A percentile compares a stretch with the other conserved stretches of the same genome.
phyloP scores from a whole-genome alignment of 2,888 invertebrate genomes.

The Diarsia dahlii region DNA sequence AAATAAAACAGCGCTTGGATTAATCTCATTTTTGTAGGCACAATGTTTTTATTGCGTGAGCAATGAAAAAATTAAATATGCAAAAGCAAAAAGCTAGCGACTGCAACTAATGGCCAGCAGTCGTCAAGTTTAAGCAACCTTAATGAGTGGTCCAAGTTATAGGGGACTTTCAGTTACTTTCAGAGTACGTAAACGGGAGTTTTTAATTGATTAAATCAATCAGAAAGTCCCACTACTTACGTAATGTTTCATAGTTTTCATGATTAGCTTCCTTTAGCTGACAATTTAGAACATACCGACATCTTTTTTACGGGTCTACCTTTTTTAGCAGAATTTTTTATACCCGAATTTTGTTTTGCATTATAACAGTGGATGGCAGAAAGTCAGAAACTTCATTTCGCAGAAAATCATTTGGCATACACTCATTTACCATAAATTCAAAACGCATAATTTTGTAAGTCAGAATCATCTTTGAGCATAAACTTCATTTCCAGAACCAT shows the following conservation, averaged over 20 bases:
- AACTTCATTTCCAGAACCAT: too few relatives aligned
- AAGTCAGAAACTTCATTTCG: too few relatives aligned
- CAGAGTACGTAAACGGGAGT: neutral
- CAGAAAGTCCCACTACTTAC: neutral
- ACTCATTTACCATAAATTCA: too few relatives aligned
- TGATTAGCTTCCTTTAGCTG: neutral
- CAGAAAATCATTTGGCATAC: too few relatives aligned
- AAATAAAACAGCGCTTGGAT: constrained; percentile 7
- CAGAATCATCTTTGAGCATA: too few relatives aligned
- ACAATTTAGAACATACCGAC: too few relatives aligned
- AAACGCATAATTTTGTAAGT: too few relatives aligned
- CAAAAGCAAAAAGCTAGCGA: constrained; percentile 20
- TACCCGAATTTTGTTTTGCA: too few relatives aligned
- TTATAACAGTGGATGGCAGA: too few relatives aligned
- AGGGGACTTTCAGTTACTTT: neutral
- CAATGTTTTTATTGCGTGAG: constrained; percentile 20
- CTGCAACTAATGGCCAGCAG: constrained; percentile 54
- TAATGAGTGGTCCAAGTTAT: constrained; percentile 32
- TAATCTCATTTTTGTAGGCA: constrained; percentile 25
- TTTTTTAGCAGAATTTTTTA: too few relatives aligned
- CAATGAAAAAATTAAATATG: constrained; percentile 11
- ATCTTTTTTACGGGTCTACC: too few relatives aligned
- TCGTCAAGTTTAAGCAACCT: constrained; percentile 24
- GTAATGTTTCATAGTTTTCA: neutral
- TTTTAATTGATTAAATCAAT: neutral